Base-by-base conservation (phyloP, 2,113 vertebrate species). In the Ancistrus triradiatus region DNA sequence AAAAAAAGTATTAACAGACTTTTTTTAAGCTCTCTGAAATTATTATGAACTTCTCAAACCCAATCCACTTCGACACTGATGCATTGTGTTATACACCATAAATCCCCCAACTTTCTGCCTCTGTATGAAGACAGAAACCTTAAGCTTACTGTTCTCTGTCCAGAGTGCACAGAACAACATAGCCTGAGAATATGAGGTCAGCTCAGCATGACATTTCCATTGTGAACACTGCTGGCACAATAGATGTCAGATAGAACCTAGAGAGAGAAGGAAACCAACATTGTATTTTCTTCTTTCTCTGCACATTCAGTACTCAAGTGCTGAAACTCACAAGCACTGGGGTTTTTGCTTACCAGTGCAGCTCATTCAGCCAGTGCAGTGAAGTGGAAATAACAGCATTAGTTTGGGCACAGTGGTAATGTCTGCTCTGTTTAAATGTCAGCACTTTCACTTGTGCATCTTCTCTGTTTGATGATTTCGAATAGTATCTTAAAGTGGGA, bases 81-180 rank as follows among this genome's bases (percentile, higher is more conserved):
- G 78, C 63, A 17, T 77, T 74, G 53, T 75, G 70, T 86, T 78
- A 84, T 78, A 72, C 76, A 71, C 74, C 70, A 81, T 82, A 83
- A 85, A 87, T 82, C 78, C 55, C 46, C 70, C 69, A 55, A 35
- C 40, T 15, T 43, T 56, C 63, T 38, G 15, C 56, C 56, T 49
- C 4, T 8, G n/a, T 19, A 2, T 11, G 31, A 15, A 13, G 62
- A 19, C n/a, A 44, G 50, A n/a, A 55, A 79, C 59, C 51, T 71
- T 40, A 69, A 72, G 61, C 38, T 43, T 40, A 17, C 47, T 48
- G 60, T 31, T 57, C 66, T 77, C 65, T 17, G 21, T 38, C 75
- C 35, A 28, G 55, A 27, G 42, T 38, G 33, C 51, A 14, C 31
- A 51, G 42, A 63, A 13, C 63, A 61, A 33, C 42, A 31, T 31